These are phyloP conservation scores for Ceyx cyanopectus DNA, from an alignment of 2,113 vertebrate genomes.

Conservation along the genomic window DNA sequence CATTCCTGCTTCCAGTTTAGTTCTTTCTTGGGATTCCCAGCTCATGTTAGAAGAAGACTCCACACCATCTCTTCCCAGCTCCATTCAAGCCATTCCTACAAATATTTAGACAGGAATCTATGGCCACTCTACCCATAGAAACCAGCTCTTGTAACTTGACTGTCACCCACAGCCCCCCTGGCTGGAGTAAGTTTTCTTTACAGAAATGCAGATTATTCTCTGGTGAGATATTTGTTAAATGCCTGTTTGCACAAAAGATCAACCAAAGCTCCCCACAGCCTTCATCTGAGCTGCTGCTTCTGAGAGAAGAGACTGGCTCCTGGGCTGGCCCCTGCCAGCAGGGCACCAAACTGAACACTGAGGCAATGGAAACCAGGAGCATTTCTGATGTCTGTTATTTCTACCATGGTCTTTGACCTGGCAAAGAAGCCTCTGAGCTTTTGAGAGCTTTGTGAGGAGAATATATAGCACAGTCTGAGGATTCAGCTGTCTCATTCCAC, in stretches of 20 bases:
- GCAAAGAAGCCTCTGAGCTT: not conserved
- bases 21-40: not conserved
- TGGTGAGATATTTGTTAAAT: not conserved
- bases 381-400: not conserved
- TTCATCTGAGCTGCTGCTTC: not conserved
- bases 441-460: not conserved
- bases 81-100: not conserved
- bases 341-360: not conserved
- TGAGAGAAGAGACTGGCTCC: not conserved
- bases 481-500: not conserved
- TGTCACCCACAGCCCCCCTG: not conserved
- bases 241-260: not conserved
- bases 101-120: not conserved
- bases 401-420: not conserved
- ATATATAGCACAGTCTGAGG: not conserved
- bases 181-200: not conserved
- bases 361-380: not conserved
- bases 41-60: not conserved
- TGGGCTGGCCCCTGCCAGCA: not conserved
- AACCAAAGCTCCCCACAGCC: not conserved
- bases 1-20: not conserved
- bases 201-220: not conserved
- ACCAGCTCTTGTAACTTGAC: not conserved
- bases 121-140: not conserved
- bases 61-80: not conserved